Percentiles rank a stretch among this genome's conserved stretches.
These are phyloP conservation scores for Drosophila emarginata DNA, from an alignment of 2,888 invertebrate species.

Conservation along the genomic window DNA sequence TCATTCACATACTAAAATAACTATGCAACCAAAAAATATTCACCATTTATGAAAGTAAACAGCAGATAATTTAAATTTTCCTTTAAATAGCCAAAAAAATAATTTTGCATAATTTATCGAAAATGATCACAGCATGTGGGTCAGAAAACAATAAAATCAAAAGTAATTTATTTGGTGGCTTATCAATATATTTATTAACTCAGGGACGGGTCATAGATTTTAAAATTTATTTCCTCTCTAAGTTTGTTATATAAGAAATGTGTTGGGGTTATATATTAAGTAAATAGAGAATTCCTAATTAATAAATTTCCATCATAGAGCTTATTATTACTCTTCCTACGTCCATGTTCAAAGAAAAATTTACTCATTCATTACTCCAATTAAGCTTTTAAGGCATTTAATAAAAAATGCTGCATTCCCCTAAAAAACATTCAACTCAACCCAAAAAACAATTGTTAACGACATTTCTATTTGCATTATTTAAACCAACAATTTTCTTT, in stretches of 20 bases:
- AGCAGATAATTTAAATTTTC: background rate
- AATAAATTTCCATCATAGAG: no score
- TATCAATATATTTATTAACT: no score
- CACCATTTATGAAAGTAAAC: constrained; percentile 2
- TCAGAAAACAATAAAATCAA: background rate
- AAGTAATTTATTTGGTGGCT: background rate
- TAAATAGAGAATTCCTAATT: no score
- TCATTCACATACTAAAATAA: no score
- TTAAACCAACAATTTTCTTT: background rate
- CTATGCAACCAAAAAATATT: background rate
- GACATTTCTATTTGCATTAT: background rate
- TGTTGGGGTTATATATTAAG: no score
- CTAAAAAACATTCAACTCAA: background rate
- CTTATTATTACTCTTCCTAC: no score
- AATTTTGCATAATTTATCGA: background rate
- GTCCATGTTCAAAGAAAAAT: no score
- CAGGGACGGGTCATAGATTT: no score
- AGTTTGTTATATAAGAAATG: no score
- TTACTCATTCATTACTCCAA: no score
- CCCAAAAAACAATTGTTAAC: background rate
- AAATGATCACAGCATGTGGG: background rate
- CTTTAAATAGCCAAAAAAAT: background rate
- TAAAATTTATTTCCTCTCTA: no score
- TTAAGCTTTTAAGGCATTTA: background rate
- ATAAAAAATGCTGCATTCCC: background rate